Base-by-base conservation (phyloP, 2,888 invertebrate genomes). In the Chymomyza fuscimana region DNA sequence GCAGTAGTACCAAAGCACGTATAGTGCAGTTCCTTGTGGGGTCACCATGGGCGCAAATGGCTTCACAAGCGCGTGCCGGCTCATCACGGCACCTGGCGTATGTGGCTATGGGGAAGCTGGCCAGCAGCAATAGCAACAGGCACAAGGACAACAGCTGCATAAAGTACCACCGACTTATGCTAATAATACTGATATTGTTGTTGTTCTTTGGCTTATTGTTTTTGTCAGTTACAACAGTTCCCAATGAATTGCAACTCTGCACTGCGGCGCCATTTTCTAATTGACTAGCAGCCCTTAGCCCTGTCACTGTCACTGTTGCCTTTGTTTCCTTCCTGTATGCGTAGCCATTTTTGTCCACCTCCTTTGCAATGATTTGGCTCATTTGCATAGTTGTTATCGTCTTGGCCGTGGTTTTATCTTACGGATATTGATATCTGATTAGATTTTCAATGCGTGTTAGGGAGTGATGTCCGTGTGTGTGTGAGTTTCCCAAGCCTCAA, bases 1-100 rank as follows among this genome's bases (percentile, higher is more conserved):
- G 95, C 69, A 96, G 89, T 73, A 96, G 91, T 22, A 96, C 92
- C 2, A 95, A 94, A 0, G 95, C 94, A 65, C 94, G 93, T 56
- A 96, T 93, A 59, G 93, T 93, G 87, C 96, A 96, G 73, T 90
- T 84, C 4, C 32, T 32, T 50, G 46, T 19, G 19, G 16, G 59
- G 1, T 67, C 78, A 63, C 56, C 72, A 2, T 70, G 54, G 63
- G 77, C 78, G 63, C 91, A 91, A 40, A 91, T 89, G 4, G 90
- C 82, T 62, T 91, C 92, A 32, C 92, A 91, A 0, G 82, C 71
- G 1, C 91, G 89, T 15, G 82, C 84, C 9, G 89, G 82, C 68
- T 90, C 89, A 40, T 81, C 80, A 1, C 90, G 89, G 50, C 91
- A 91, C n/a, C 64, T 77, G 29, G 73, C 88, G 50, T 58, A 9